Evolutionary conservation across 2,113 vertebrate species (phyloP), one percentile per base, ranked within the genome.

Genomic region (Ammospiza caudacuta): DNA sequence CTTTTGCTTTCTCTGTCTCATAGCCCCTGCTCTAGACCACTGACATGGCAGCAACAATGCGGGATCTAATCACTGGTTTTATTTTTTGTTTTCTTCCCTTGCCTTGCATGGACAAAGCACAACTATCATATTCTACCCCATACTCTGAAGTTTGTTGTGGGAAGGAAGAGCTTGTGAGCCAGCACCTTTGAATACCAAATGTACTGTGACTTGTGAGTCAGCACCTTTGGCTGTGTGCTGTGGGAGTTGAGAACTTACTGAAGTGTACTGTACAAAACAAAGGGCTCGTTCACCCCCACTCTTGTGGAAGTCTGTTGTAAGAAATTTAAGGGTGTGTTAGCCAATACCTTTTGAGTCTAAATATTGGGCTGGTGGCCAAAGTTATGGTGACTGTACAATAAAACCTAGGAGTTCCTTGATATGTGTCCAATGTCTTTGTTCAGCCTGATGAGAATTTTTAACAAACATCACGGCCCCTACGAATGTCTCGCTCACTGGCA

Each of bases 1-100:
- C 47, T 62, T 54, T 55, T n/a, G 20, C 15, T 55, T 81, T 74
- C 28, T 61, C 62, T 62, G 46, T 63, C 55, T 69, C 1, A 0
- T 24, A 68, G 25, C 17, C 41, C 8, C 47, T 43, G 29, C 55
- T 69, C n/a, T 8, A 9, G 41, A 89, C 62, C 28, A 41, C 0
- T 12, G 21, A 31, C 13, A 15, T 0, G 0, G 41, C n/a, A 69
- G 41, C 47, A 76, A 37, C 29, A 54, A 22, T 14, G 21, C 0
- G 0, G n/a, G 24, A 75, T 47, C 24, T 47, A 61, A 68, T 11
- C 16, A 52, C 20, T 27, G 29, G n/a, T 19, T 31, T 41, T 41
- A 35, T 5, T 46, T 59, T 75, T 31, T 68, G 39, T 62, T 62
- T 62, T 35, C 63, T 69, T 49, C n/a, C 29, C 41, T 55, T 35